Evolutionary conservation across 2,888 invertebrate genomes (phyloP).

Genomic region (Dioctria rufipes): DNA sequence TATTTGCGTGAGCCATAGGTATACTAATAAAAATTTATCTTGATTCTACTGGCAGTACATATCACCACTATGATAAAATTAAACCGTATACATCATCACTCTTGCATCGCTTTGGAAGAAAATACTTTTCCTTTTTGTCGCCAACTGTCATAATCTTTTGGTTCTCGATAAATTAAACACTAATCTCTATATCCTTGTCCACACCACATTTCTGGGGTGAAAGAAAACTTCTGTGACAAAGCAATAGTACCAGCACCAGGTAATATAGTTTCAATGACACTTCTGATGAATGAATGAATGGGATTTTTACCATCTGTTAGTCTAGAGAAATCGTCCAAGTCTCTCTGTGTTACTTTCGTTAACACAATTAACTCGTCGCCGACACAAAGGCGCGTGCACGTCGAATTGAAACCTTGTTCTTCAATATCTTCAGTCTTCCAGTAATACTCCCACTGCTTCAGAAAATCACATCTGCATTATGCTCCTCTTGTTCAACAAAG

Average conservation of each 20-base stretch:
- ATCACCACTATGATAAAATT: no score
- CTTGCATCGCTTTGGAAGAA: conserved; percentile 82
- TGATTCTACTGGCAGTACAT: no score
- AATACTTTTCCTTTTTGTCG: conserved; percentile 78
- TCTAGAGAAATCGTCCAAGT: conserved; percentile 81
- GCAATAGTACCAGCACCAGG: conserved; percentile 88
- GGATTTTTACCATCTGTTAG: conserved; percentile 86
- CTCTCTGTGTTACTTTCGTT: conserved; percentile 78
- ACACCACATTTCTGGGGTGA: conserved; percentile 86
- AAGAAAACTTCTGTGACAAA: conserved; percentile 82
- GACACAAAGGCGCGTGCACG: conserved; percentile 39
- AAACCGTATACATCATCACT: no score
- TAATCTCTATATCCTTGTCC: conserved; percentile 79
- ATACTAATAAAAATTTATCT: no score
- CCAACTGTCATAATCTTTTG: conserved; percentile 83
- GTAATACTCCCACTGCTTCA: no score
- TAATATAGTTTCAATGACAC: conserved; percentile 85
- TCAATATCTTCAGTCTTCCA: no score
- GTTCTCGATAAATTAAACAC: conserved; percentile 78
- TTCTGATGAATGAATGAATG: conserved; percentile 84
- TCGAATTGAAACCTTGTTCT: no score
- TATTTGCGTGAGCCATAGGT: no score
- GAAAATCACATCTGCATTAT: no score
- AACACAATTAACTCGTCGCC: conserved; percentile 66
- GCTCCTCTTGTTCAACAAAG: no score